phyloP scores from a whole-genome alignment of 2,113 vertebrate species.

The Phylloscopus trochilus region DNA sequence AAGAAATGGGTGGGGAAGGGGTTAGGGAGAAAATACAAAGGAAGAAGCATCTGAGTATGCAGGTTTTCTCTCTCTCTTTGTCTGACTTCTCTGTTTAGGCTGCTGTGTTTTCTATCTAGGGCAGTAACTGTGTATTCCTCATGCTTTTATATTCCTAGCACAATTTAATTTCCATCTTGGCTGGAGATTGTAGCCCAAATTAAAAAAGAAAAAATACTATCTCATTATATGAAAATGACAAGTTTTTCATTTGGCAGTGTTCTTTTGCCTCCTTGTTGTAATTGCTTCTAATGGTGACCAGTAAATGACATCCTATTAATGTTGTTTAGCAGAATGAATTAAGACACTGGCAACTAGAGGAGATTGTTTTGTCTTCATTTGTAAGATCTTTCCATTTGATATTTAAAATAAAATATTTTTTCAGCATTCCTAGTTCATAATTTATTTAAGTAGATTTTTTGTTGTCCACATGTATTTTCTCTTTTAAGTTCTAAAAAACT shows the following conservation, averaged over 20 bases:
- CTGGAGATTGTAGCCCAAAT: not conserved
- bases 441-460: not conserved
- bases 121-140: not conserved
- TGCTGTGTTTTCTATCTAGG: not conserved
- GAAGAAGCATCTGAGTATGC: not conserved
- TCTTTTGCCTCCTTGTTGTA: not conserved
- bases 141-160: not conserved
- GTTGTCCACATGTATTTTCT: not conserved
- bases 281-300: not conserved
- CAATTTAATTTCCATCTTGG: not conserved
- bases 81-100: not conserved
- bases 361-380: not conserved
- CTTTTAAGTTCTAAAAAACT: not conserved
- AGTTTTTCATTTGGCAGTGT: not conserved
- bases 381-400: not conserved
- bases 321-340: not conserved
- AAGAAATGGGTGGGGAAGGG: not conserved
- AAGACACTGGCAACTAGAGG: not conserved
- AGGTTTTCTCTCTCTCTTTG: not conserved
- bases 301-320: not conserved
- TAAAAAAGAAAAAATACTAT: conserved; percentile 14
- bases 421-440: not conserved
- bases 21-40: not conserved
- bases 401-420: not conserved
- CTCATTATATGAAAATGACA: not conserved